Evolutionary conservation across 1,140 invertebrate genomes (phyloP), one percentile per base, ranked within the genome.

Genomic region (Lucilia cuprina): DNA sequence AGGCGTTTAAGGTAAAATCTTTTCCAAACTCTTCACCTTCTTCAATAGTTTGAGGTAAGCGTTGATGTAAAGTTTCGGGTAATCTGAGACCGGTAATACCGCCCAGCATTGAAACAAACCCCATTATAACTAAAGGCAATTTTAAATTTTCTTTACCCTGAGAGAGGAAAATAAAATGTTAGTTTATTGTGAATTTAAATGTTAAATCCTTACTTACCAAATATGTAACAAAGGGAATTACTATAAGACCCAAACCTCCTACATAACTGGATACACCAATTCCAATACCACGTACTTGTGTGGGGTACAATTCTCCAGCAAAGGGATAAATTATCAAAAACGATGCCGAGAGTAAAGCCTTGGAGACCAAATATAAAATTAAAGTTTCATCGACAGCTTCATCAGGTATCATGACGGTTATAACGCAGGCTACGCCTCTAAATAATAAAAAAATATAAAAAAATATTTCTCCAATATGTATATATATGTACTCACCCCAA

Each of bases 261-360:
- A 97, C 95, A 89, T 97, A 97, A 19, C 96, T 96, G 4, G 96
- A 97, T 55, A 96, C 95, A n/a, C 96, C 96, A 85, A 97, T 97
- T 13, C 96, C 97, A 47, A 97, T 92, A 4, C 96, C 97, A 85
- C 96, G 93, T 21, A 97, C 93, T 91, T 96, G 95, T 4, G 96
- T 97, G 0, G 97, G 96, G 91, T 97, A 97, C 14, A 97, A 91
- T 92, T 98, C 97, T 5, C 96, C 96, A 87, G 96, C 96, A 89
- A 97, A 97, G 1, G 97, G 96, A 91, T 97, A 97, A 85, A 98
- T 96, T 19, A 98, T 96, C 34, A 97, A 92, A 91, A 98, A 98
- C 0, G 97, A 96, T 7, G 96, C 96, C 0, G 97, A 97, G 90
- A 98, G 96, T 74, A 96, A 94, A 85, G 96, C 97, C 91, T 98